phyloP scores from a whole-genome alignment of 1,140 invertebrate genomes.

The Pseudachorutes palmiensis region DNA sequence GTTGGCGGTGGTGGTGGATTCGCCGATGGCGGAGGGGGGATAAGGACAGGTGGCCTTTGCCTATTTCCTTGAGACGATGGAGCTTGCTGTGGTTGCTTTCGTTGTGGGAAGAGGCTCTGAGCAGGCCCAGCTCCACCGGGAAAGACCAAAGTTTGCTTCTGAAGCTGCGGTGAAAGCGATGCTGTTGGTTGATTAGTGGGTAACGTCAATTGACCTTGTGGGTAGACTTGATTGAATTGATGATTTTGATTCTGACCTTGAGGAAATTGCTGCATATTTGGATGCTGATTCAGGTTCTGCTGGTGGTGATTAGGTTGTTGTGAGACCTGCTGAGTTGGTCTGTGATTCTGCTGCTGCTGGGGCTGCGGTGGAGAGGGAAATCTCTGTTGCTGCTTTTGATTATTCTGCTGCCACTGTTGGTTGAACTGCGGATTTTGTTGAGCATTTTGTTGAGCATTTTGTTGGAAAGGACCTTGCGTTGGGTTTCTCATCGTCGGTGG shows the following conservation, averaged over 20 bases:
- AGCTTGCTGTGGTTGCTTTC: not conserved
- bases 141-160: conserved; percentile 1
- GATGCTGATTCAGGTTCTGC: not conserved
- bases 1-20: conserved; percentile 2
- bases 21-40: conserved; percentile 3
- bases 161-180: conserved; percentile 8
- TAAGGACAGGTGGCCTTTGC: conserved; percentile 4
- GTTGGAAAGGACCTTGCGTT: not conserved
- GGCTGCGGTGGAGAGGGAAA: not conserved
- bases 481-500: not conserved
- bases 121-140: not conserved
- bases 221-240: not conserved
- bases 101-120: not conserved
- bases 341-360: conserved; percentile 1
- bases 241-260: not conserved
- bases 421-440: not conserved
- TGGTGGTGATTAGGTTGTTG: not conserved
- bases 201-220: not conserved
- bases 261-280: too few relatives aligned
- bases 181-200: not conserved
- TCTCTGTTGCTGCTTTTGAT: not conserved
- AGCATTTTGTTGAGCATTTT: not conserved
- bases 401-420: not conserved
- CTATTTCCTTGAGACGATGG: not conserved
- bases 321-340: not conserved